Conservation (phyloP, 2,888 invertebrate species). For the Drosophila prolongata region DNA sequence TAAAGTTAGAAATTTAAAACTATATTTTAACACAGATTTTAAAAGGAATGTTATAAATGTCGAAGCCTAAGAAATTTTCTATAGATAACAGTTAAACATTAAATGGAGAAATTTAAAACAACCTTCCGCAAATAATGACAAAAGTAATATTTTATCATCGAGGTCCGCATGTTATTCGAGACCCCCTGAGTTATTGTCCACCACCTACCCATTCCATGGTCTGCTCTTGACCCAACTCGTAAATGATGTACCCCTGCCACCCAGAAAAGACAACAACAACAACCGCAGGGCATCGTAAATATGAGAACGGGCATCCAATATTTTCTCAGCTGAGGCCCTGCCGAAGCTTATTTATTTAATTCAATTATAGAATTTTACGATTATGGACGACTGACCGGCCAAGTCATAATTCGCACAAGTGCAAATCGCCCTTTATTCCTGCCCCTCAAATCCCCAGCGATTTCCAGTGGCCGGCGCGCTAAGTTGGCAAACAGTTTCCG, state of each 20-base stretch:
- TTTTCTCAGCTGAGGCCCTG: conserved; percentile 78
- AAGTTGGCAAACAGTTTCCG: conserved; percentile 79
- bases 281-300: conserved; percentile 63
- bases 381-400: conserved; percentile 60
- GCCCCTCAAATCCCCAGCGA: conserved; percentile 63
- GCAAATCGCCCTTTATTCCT: conserved; percentile 56
- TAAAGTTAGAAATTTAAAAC: too few relatives aligned
- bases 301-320: conserved; percentile 53
- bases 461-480: conserved; percentile 52
- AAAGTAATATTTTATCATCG: not conserved
- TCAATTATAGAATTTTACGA: conserved; percentile 83
- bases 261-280: conserved; percentile 12
- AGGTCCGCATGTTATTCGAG: not conserved
- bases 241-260: conserved; percentile 15
- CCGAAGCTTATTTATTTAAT: conserved; percentile 81
- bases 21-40: too few relatives aligned
- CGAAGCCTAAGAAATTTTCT: too few relatives aligned
- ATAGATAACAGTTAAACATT: not conserved
- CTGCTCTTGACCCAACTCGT: conserved; percentile 18
- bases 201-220: not conserved
- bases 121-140: not conserved
- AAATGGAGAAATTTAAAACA: not conserved
- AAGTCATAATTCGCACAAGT: conserved; percentile 76
- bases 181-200: conserved; percentile 1
- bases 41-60: too few relatives aligned